Conservation (phyloP, 2,113 vertebrate species). For the Limnothrissa miodon region DNA sequence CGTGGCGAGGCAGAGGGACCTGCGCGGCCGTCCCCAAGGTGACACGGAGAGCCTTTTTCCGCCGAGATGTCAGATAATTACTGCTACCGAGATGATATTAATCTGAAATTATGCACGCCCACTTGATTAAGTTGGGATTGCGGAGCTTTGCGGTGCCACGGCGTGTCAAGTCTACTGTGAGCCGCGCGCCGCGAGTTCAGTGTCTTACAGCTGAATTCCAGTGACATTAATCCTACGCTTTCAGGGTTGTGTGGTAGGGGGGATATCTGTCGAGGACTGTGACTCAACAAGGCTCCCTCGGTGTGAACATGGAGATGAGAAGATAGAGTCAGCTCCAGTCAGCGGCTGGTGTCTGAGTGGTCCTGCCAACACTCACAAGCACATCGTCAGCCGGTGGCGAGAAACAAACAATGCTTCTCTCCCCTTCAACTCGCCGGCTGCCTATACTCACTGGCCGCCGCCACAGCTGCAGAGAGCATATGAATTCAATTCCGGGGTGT, state of each 20-base stretch:
- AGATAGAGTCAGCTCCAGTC: conserved; percentile 32
- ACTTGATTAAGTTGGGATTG: conserved; percentile 64
- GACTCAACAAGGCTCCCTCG: conserved; percentile 34
- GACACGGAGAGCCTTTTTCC: conserved; percentile 46
- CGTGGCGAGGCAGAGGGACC: conserved; percentile 26
- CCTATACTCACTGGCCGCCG: neutral
- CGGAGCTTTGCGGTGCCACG: conserved; percentile 31
- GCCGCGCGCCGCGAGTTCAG: conserved; percentile 47
- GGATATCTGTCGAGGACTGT: conserved; percentile 46
- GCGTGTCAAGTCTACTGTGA: neutral
- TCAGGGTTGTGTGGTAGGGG: neutral
- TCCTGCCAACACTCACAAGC: neutral
- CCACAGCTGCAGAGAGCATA: neutral
- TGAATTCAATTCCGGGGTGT: neutral
- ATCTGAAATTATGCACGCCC: conserved; percentile 60
- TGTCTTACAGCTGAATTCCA: conserved; percentile 59
- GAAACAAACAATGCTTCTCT: neutral
- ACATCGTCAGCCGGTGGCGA: neutral
- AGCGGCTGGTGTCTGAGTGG: neutral
- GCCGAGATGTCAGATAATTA: conserved; percentile 66
- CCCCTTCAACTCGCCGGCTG: neutral
- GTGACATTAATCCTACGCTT: conserved; percentile 53
- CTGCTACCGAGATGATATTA: conserved; percentile 56
- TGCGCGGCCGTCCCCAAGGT: conserved; percentile 50
- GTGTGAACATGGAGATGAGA: conserved; percentile 40